Base-by-base conservation (phyloP, 2,797 vertebrate genomes). In the Lagocephalus sceleratus region DNA sequence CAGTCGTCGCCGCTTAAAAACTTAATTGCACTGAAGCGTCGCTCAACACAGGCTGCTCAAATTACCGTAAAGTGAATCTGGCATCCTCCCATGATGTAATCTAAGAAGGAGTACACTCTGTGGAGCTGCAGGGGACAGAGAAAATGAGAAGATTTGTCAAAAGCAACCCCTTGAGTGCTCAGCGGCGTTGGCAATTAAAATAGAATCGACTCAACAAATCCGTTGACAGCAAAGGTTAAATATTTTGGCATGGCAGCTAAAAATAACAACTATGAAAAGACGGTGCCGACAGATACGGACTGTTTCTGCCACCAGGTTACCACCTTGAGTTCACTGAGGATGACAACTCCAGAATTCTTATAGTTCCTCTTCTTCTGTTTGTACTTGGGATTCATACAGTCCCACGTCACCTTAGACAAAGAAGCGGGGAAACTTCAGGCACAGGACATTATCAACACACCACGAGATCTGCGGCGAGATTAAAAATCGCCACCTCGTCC, bases 51-150 rank as follows among this genome's bases (percentile, higher is more conserved):
- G 29, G 59, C n/a, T 38, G 54, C 63, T 85, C 54, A 41, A 82
- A 92, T 94, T 89, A 98, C 95, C 48, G 95, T 98, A 86, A 96
- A 98, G 84, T 98, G 95, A 79, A 98, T 97, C 85, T 97, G 96
- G 81, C 95, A 98, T 85, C 96, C 95, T 0, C 96, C 95, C 96
- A 97, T 96, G 85, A 98, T 95, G 90, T 96, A 97, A 87, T 97
- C 95, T 85, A 97, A 90, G 90, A 97, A 99, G 61, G 96, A 97
- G 77, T 94, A 95, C 17, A 96, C 93, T 92, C 95, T 94, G 89
- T 94, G 94, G 83, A 97, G 92, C 95, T 97, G 87, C 40, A 67
- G 70, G 68, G 59, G 69, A 69, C 57, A 68, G 26, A 60, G 5
- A 2, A 67, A 43, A 54, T 40, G 20, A 26, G 3, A 41, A 38